A percentile compares a stretch with the other conserved stretches of the same genome.
These are phyloP conservation scores for Datnioides undecimradiatus DNA, from an alignment of 2,113 vertebrate genomes.

Conservation along the genomic window DNA sequence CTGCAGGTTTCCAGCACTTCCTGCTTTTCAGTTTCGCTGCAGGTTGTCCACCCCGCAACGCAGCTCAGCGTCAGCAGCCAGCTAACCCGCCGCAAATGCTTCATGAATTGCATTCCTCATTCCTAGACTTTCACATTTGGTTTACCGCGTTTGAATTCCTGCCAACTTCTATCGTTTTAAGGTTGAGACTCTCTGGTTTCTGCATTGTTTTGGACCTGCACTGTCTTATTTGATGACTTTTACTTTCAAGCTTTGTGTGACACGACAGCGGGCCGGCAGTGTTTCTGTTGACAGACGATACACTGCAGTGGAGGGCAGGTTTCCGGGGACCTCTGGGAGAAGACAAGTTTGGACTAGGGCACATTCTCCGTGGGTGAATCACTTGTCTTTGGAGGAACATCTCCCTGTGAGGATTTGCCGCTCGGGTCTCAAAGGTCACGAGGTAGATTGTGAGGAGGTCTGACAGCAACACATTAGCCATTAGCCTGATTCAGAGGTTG, in stretches of 20 bases:
- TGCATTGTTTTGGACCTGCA: constrained; percentile 8
- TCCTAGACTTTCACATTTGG: constrained; percentile 43
- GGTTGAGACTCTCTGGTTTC: constrained; percentile 1
- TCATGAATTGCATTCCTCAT: background rate
- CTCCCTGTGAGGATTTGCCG: constrained; percentile 45
- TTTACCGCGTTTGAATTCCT: constrained; percentile 35
- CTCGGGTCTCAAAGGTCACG: constrained; percentile 55
- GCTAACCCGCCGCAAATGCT: background rate
- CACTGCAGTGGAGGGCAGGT: constrained; percentile 4
- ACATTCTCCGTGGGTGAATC: constrained; percentile 72
- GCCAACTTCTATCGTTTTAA: constrained; percentile 7
- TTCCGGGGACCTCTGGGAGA: constrained; percentile 39
- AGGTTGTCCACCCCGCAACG: background rate
- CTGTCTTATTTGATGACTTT: too few relatives aligned
- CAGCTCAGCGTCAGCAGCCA: background rate
- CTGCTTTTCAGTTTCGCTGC: background rate
- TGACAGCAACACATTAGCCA: constrained; percentile 55
- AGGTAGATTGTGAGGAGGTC: constrained; percentile 32
- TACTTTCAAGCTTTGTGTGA: too few relatives aligned
- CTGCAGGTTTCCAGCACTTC: background rate
- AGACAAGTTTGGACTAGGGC: constrained; percentile 63
- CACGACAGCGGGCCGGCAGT: too few relatives aligned
- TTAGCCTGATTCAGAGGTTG: constrained; percentile 59
- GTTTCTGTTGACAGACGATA: constrained; percentile 44
- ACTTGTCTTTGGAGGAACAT: constrained; percentile 50